Evolutionary conservation across 2,888 invertebrate species (phyloP).

Genomic region (Tridacna gigas): DNA sequence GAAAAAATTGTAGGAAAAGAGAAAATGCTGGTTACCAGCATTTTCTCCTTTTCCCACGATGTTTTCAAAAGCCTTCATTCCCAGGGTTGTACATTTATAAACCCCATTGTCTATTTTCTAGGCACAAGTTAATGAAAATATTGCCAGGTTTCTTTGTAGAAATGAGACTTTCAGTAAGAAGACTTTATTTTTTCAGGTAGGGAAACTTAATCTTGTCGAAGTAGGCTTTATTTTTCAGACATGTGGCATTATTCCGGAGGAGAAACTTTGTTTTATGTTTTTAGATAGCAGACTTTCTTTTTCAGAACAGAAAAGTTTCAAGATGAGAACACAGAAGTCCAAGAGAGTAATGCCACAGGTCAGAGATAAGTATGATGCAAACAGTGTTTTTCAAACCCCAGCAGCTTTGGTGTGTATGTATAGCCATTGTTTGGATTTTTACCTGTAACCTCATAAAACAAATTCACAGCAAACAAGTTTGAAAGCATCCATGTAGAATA

Average conservation of each 20-base stretch:
- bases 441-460: too few species aligned
- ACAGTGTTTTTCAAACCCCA: slow-evolving; percentile 11
- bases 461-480: too few species aligned
- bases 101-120: too few species aligned
- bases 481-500: too few species aligned
- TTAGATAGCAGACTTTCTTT: not conserved
- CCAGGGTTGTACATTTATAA: too few species aligned
- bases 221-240: not conserved
- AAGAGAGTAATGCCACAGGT: slow-evolving; percentile 1
- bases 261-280: not conserved
- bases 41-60: too few species aligned
- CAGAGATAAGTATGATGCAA: not conserved
- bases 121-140: too few species aligned
- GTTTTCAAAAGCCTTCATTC: too few species aligned
- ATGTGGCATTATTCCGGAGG: not conserved
- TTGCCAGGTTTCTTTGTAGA: too few species aligned
- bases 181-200: not conserved
- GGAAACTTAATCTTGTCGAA: not conserved
- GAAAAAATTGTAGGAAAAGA: too few species aligned
- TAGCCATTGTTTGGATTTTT: not conserved
- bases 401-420: slow-evolving; percentile 14
- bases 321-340: not conserved
- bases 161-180: too few species aligned
- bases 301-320: not conserved
- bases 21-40: too few species aligned